Evolutionary conservation across 2,113 vertebrate genomes (phyloP).

Genomic region (Camarhynchus parvulus): DNA sequence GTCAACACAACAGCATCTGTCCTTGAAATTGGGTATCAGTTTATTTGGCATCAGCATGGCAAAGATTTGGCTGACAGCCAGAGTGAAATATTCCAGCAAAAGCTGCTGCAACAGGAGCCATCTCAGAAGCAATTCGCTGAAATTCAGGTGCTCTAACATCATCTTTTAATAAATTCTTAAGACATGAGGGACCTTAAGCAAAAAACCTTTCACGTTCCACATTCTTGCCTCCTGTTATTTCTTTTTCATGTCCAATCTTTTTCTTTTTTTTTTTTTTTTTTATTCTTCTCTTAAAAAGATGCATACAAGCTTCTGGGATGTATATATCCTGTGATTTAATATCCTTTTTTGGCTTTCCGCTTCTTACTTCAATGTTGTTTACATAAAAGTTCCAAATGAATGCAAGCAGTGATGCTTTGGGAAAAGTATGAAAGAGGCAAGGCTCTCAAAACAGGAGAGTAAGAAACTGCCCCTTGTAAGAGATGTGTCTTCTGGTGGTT

Average conservation of each 20-base stretch:
- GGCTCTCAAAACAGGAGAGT: neutral
- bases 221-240: neutral
- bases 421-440: neutral
- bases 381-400: neutral
- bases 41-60: conserved; percentile 58
- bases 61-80: conserved; percentile 50
- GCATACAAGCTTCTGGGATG: neutral
- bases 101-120: conserved; percentile 2
- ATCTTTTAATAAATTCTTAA: neutral
- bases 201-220: neutral
- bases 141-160: neutral
- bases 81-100: conserved; percentile 35
- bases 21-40: conserved; percentile 19
- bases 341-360: neutral
- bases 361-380: neutral
- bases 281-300: neutral
- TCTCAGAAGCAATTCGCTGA: neutral
- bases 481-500: neutral
- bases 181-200: neutral
- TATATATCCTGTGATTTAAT: neutral
- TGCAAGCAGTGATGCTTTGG: neutral
- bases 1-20: conserved; percentile 58
- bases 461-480: neutral
- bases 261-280: neutral
- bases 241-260: neutral